Base-by-base conservation (phyloP, 2,113 vertebrate genomes). In the Leiothrix lutea region DNA sequence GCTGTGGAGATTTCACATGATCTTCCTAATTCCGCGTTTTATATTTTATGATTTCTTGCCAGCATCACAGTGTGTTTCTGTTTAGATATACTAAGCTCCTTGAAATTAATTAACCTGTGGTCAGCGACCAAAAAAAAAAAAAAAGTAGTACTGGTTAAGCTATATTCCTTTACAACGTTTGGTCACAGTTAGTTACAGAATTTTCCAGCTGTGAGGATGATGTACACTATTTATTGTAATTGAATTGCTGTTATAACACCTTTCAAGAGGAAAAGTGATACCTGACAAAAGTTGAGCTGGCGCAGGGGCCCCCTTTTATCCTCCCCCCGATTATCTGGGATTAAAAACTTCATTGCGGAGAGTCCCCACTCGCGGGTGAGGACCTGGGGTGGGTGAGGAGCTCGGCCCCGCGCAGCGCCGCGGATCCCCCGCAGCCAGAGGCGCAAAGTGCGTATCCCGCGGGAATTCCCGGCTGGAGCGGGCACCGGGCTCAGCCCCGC, bases 191-290 rank as follows among this genome's bases (percentile, higher is more conserved):
- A 97, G 97, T 97, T 95, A 94, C 96, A 67, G 88, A 95, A 97
- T 97, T 97, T 97, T 97, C 96, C 97, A 97, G 98, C 97, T 95
- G 96, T 77, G 97, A 96, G 82, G 94, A 94, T 90, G 86, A 92
- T 91, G 95, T 80, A 91, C 62, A 86, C 95, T 97, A 97, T 96
- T 98, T 97, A 96, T 92, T 94, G 94, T 97, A 97, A 98, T 98
- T 98, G 98, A 98, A 98, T 97, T 98, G 98, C 97, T 97, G 97
- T 97, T 97, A 92, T 97, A 97, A 97, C 98, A 98, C 97, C 97
- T 98, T 98, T 97, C 97, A 96, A 95, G 91, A 92, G 90, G 96
- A 95, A 95, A 95, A 96, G 73, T 91, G 94, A 90, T 96, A 96
- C 94, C 91, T 75, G 95, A 82, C 90, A 92, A 97, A 97, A 97